phyloP scores from a whole-genome alignment of 2,113 vertebrate species.

The Poeciliopsis prolifica region DNA sequence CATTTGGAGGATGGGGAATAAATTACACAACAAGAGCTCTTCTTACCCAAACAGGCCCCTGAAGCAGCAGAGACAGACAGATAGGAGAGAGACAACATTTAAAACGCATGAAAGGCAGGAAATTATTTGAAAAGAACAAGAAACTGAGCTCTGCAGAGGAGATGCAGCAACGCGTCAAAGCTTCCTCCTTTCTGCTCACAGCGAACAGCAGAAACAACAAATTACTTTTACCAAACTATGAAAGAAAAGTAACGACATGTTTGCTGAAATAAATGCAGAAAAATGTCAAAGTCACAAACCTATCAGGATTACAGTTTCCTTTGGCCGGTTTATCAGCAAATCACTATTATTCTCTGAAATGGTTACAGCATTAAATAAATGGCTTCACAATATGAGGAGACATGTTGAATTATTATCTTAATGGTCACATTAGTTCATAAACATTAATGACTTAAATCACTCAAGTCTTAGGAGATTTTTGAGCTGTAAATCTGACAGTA shows the following conservation, averaged over 20 bases:
- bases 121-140: constrained; percentile 10
- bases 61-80: constrained; percentile 78
- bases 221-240: background rate
- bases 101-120: constrained; percentile 50
- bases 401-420: too few relatives aligned
- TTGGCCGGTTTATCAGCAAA: background rate
- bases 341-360: too few relatives aligned
- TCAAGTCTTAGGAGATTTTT: too few relatives aligned
- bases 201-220: constrained; percentile 3
- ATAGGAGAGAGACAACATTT: constrained; percentile 77
- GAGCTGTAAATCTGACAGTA: too few relatives aligned
- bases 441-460: too few relatives aligned
- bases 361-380: too few relatives aligned
- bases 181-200: background rate
- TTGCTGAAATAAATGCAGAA: constrained; percentile 27
- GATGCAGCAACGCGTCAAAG: constrained; percentile 15
- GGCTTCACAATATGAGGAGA: too few relatives aligned
- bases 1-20: constrained; percentile 25
- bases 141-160: constrained; percentile 26
- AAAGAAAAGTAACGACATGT: constrained; percentile 2
- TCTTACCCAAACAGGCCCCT: constrained; percentile 93
- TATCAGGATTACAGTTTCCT: background rate
- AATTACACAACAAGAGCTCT: constrained; percentile 72
- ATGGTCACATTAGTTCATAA: too few relatives aligned
- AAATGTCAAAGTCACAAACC: background rate